Evolutionary conservation across 2,888 invertebrate genomes (phyloP).

Genomic region (Zygaena filipendulae): DNA sequence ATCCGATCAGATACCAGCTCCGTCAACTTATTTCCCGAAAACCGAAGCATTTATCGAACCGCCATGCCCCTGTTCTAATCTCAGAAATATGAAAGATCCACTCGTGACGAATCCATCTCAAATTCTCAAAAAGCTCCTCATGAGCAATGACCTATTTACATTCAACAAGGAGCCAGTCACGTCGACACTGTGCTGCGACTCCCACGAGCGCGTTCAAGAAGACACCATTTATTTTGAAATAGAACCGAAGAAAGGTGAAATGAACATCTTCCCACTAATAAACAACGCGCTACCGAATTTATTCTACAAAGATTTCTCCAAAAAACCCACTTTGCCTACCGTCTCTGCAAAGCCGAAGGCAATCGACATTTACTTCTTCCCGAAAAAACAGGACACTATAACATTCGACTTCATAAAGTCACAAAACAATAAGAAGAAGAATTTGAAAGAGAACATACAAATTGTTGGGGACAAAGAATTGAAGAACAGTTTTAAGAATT

Average conservation of each 20-base stretch:
- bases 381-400: slow-evolving; percentile 32
- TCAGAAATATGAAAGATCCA: slow-evolving; percentile 26
- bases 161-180: slow-evolving; percentile 28
- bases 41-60: slow-evolving; percentile 24
- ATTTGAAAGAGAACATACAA: slow-evolving; percentile 28
- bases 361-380: slow-evolving; percentile 44
- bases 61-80: slow-evolving; percentile 35
- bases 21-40: too few relatives aligned
- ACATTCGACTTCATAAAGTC: slow-evolving; percentile 18
- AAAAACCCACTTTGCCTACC: slow-evolving; percentile 19
- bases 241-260: slow-evolving; percentile 23
- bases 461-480: slow-evolving; percentile 38
- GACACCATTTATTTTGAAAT: slow-evolving; percentile 38
- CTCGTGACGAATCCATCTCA: slow-evolving; percentile 28
- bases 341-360: slow-evolving; percentile 28
- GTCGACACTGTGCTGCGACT: slow-evolving; percentile 41
- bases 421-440: slow-evolving; percentile 20
- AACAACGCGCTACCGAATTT: slow-evolving; percentile 17
- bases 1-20: too few relatives aligned
- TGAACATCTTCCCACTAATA: slow-evolving; percentile 10
- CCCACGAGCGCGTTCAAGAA: slow-evolving; percentile 41
- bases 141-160: slow-evolving; percentile 35
- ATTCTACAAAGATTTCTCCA: slow-evolving; percentile 25
- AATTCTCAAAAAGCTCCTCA: slow-evolving; percentile 37
- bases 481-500: slow-evolving; percentile 25